Conservation (phyloP, 2,888 invertebrate species). For the Vesta saturnalis region DNA sequence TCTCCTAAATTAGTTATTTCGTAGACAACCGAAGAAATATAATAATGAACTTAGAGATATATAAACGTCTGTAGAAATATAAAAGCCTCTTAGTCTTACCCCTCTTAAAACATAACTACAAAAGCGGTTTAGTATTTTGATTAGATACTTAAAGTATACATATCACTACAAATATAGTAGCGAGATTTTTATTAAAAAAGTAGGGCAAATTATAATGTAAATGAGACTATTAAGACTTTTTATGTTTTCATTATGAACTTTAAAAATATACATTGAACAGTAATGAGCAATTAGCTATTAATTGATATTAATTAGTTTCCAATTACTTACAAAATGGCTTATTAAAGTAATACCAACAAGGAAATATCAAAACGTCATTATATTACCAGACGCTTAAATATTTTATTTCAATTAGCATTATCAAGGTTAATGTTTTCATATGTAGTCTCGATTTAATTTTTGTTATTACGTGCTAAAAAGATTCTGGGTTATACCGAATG, state of each 20-base stretch:
- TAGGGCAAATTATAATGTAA: neutral
- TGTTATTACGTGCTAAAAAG: no score
- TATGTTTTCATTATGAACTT: neutral
- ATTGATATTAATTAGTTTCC: neutral
- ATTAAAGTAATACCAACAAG: no score
- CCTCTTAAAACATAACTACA: neutral
- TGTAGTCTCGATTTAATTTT: no score
- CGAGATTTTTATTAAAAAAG: neutral
- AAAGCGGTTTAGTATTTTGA: neutral
- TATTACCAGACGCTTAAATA: no score
- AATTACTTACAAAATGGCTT: no score
- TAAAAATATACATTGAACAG: neutral
- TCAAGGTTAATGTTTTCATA: no score
- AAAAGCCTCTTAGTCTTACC: neutral
- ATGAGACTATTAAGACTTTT: neutral
- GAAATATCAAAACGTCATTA: no score
- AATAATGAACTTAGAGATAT: conserved; percentile 36
- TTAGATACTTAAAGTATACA: neutral
- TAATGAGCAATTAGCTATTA: neutral
- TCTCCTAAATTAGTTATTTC: neutral
- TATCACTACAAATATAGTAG: neutral
- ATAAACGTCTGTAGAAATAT: conserved; percentile 54
- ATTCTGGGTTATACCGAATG: no score
- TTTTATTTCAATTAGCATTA: no score
- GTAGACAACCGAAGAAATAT: conserved; percentile 15